phyloP scores from a whole-genome alignment of 1,140 invertebrate species.

The Chironomus striatipennis region DNA sequence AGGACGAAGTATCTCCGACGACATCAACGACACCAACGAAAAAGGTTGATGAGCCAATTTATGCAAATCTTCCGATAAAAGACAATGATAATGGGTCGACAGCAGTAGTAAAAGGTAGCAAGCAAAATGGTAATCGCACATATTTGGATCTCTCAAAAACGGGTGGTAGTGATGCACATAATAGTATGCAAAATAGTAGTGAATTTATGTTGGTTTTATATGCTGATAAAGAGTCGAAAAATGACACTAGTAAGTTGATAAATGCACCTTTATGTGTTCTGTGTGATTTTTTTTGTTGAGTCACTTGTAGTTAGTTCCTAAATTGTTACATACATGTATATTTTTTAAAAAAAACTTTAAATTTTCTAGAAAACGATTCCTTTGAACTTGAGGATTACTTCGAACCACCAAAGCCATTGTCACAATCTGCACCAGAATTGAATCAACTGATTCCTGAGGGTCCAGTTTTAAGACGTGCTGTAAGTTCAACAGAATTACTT shows the following conservation, averaged over 20 bases:
- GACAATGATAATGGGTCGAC: conserved; percentile 25
- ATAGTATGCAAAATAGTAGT: conserved; percentile 44
- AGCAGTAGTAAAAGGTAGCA: background rate
- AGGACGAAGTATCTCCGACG: conserved; percentile 21
- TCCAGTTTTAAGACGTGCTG: conserved; percentile 56
- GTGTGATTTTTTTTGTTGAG: too few species aligned
- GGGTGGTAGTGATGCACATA: conserved; percentile 30
- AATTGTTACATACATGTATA: background rate
- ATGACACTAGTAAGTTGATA: conserved; percentile 41
- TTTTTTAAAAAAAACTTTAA: background rate
- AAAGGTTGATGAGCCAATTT: background rate
- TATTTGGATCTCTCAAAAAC: background rate
- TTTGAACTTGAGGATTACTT: conserved; percentile 50
- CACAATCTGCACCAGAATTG: conserved; percentile 61
- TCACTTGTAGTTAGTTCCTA: too few species aligned
- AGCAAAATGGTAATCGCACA: conserved; percentile 16
- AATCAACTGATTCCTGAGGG: conserved; percentile 40
- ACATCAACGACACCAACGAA: background rate
- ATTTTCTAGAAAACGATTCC: conserved; percentile 47
- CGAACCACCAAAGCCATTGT: conserved; percentile 62
- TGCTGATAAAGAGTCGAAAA: conserved; percentile 46
- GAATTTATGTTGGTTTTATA: conserved; percentile 74
- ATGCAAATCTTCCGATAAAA: background rate
- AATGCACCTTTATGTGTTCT: background rate
- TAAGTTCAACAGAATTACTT: conserved; percentile 70